phyloP scores from a whole-genome alignment of 2,113 vertebrate species.

The Pluvialis apricaria region DNA sequence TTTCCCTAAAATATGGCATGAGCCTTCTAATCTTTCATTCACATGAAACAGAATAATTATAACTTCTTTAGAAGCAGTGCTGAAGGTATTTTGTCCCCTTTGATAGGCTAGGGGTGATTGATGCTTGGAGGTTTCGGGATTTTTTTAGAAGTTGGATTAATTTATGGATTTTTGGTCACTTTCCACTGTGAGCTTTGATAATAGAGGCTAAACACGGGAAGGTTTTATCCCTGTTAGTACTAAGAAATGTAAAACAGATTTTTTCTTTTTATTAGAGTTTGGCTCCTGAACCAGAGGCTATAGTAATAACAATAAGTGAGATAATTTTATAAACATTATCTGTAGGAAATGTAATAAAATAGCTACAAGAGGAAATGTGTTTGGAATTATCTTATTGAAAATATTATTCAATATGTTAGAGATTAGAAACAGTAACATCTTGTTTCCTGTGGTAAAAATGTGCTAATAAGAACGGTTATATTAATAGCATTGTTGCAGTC shows the following conservation, averaged over 20 bases:
- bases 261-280: slow-evolving; percentile 49
- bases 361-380: slow-evolving; percentile 36
- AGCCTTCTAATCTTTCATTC: slow-evolving; percentile 1
- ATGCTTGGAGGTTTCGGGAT: background rate
- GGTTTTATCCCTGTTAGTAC: background rate
- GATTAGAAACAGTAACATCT: slow-evolving; percentile 52
- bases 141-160: background rate
- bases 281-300: slow-evolving; percentile 7
- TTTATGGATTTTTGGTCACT: slow-evolving; percentile 8
- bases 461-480: slow-evolving; percentile 19
- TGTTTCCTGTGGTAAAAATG: slow-evolving; percentile 40
- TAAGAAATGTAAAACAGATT: background rate
- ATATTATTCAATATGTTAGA: slow-evolving; percentile 19
- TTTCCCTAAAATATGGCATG: background rate
- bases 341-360: slow-evolving; percentile 56
- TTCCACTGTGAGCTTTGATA: background rate
- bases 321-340: slow-evolving; percentile 61
- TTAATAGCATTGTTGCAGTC: slow-evolving; percentile 5
- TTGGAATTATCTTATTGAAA: slow-evolving; percentile 43
- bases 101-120: background rate
- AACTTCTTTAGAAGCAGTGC: background rate
- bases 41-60: slow-evolving; percentile 1
- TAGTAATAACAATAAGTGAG: slow-evolving; percentile 17
- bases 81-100: slow-evolving; percentile 2
- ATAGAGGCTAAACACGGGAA: background rate